These are phyloP conservation scores for Indri indri DNA, from an alignment of 2,113 vertebrate species.

Conservation along the genomic window DNA sequence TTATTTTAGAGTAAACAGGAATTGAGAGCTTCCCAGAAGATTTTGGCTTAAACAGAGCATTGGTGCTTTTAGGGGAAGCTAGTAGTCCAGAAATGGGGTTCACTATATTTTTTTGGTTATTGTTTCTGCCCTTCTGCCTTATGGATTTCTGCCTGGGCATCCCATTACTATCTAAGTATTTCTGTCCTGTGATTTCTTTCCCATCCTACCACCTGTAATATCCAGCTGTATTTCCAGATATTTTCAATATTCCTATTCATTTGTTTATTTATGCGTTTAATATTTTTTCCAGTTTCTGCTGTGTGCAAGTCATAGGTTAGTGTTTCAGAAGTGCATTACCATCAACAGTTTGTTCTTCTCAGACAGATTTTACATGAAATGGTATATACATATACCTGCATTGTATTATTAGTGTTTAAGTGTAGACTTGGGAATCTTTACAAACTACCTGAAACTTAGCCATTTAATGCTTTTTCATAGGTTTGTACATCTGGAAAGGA, in stretches of 20 bases:
- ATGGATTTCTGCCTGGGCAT: background rate
- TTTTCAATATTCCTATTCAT: background rate
- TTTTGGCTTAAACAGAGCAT: conserved; percentile 74
- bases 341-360: background rate
- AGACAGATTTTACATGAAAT: background rate
- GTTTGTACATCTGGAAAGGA: background rate
- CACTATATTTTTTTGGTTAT: background rate
- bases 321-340: background rate
- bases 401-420: background rate
- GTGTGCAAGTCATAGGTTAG: background rate
- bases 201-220: background rate
- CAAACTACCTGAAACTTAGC: background rate
- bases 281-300: background rate
- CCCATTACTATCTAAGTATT: background rate
- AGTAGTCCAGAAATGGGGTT: background rate
- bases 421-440: background rate
- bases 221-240: background rate
- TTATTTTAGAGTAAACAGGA: conserved; percentile 84
- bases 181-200: background rate
- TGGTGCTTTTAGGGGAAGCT: conserved; percentile 76
- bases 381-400: background rate
- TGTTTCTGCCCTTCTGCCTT: background rate
- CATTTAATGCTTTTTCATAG: background rate
- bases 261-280: background rate
- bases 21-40: conserved; percentile 83